These are phyloP conservation scores for Pseudomyrmex flavicornis DNA, from an alignment of 1,140 invertebrate species.

Conservation along the genomic window DNA sequence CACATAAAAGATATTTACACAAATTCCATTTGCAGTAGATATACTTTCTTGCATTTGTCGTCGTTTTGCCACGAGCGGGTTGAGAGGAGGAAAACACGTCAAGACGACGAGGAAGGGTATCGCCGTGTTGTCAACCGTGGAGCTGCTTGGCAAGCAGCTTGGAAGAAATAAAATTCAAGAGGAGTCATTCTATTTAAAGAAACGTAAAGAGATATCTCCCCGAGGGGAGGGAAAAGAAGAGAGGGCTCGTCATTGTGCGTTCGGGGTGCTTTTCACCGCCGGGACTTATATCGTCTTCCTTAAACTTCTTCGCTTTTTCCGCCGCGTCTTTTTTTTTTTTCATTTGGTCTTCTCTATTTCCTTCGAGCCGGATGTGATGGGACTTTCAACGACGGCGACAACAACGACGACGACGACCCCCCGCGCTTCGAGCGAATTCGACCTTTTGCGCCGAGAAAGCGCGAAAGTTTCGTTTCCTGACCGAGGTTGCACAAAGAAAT, in stretches of 20 bases:
- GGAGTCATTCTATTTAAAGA: slow-evolving; percentile 41
- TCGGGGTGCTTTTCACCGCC: slow-evolving; percentile 35
- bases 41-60: slow-evolving; percentile 4
- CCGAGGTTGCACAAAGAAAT: not conserved
- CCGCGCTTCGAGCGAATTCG: slow-evolving; percentile 28
- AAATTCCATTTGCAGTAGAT: slow-evolving; percentile 22
- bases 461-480: slow-evolving; percentile 38
- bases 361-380: slow-evolving; percentile 47
- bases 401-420: slow-evolving; percentile 7
- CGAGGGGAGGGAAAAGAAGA: too few relatives aligned
- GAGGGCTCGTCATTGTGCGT: slow-evolving; percentile 15
- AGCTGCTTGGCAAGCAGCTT: slow-evolving; percentile 32
- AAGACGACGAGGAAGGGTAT: not conserved
- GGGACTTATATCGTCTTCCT: slow-evolving; percentile 48
- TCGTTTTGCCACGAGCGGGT: not conserved
- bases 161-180: slow-evolving; percentile 43
- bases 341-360: slow-evolving; percentile 41
- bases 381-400: slow-evolving; percentile 51
- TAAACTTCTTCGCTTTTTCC: slow-evolving; percentile 21
- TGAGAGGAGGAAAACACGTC: slow-evolving; percentile 11
- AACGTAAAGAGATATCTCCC: slow-evolving; percentile 33
- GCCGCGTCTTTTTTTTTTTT: not conserved
- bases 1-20: not conserved
- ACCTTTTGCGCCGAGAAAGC: slow-evolving; percentile 44
- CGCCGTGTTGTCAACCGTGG: not conserved